Percentiles rank a stretch among this genome's conserved stretches.
Evolutionary conservation across 2,888 invertebrate species (phyloP).

Genomic region (Seira sanloemensis): DNA sequence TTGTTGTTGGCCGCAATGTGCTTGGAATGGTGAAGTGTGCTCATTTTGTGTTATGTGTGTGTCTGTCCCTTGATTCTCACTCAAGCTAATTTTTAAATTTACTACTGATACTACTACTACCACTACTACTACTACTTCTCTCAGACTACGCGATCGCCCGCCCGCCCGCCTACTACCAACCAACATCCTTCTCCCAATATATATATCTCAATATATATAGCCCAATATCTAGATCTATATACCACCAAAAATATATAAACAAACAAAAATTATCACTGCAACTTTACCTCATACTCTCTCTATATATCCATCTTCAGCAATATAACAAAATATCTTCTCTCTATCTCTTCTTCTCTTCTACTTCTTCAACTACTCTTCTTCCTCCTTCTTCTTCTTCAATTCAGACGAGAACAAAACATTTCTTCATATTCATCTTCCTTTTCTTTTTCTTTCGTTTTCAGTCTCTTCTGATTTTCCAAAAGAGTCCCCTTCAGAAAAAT

Average conservation of each 20-base stretch:
- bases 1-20: slow-evolving; percentile 85
- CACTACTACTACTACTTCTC: slow-evolving; percentile 38
- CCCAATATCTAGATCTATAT: too few relatives aligned
- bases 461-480: too few relatives aligned
- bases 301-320: neutral
- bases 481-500: slow-evolving; percentile 46
- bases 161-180: slow-evolving; percentile 4
- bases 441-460: too few relatives aligned
- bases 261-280: neutral
- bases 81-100: slow-evolving; percentile 64
- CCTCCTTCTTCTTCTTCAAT: neutral
- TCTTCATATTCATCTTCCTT: too few relatives aligned
- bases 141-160: neutral
- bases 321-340: slow-evolving; percentile 23
- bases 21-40: slow-evolving; percentile 93
- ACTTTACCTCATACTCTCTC: neutral
- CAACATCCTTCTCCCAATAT: slow-evolving; percentile 4
- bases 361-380: slow-evolving; percentile 2
- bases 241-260: neutral
- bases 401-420: neutral
- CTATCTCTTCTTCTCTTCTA: slow-evolving; percentile 16
- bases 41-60: neutral
- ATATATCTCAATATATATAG: too few relatives aligned
- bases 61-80: slow-evolving; percentile 69
- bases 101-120: slow-evolving; percentile 29